Percentiles rank a stretch among this genome's conserved stretches.
phyloP scores from a whole-genome alignment of 2,113 vertebrate genomes.

The Mastomys natalensis region DNA sequence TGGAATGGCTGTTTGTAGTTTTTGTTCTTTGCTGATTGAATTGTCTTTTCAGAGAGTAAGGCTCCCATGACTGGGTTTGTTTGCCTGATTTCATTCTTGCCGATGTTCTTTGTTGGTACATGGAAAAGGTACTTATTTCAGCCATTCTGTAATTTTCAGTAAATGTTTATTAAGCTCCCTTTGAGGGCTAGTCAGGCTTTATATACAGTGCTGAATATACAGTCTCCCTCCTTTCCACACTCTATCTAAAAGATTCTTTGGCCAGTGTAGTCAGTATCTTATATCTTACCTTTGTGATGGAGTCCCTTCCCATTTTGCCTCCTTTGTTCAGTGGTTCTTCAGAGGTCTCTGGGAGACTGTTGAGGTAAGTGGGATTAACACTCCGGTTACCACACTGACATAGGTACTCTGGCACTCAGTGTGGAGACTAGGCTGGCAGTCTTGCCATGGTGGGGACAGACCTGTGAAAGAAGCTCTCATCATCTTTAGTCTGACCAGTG shows the following conservation, averaged over 20 bases:
- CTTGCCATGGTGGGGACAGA: neutral
- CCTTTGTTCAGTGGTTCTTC: neutral
- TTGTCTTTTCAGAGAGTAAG: neutral
- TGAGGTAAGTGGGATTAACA: neutral
- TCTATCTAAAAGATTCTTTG: neutral
- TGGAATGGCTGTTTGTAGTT: neutral
- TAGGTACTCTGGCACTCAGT: neutral
- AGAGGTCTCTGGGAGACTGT: fast-evolving
- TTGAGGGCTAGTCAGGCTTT: neutral
- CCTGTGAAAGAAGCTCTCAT: neutral
- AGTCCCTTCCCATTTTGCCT: neutral
- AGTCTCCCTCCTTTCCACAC: neutral
- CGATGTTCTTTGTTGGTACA: neutral
- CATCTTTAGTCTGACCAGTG: neutral
- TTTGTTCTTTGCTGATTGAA: neutral
- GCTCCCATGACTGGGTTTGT: neutral
- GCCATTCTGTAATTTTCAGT: neutral
- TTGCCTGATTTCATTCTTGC: neutral
- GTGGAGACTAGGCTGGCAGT: neutral
- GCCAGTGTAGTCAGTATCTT: neutral
- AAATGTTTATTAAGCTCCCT: neutral
- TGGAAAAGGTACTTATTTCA: neutral
- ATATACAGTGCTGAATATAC: neutral
- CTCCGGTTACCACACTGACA: no score
- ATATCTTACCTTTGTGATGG: neutral